Evolutionary conservation across 2,797 vertebrate species (phyloP).

Genomic region (Rallus crepitans): DNA sequence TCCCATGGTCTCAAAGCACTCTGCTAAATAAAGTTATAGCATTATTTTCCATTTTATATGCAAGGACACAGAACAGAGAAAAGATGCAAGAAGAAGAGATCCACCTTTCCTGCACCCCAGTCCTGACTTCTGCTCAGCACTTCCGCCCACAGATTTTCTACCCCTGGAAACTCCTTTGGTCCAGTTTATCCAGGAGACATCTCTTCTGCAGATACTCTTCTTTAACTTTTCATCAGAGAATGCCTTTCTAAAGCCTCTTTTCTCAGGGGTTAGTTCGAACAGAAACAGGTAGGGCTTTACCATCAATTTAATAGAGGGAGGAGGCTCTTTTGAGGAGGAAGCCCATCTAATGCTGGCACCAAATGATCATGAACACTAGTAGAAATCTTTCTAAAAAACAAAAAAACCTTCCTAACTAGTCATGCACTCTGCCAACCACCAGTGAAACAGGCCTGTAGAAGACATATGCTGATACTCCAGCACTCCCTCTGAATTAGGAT

Average conservation of each 20-base stretch:
- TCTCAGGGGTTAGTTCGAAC: neutral
- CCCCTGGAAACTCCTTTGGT: neutral
- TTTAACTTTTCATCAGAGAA: neutral
- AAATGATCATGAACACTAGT: neutral
- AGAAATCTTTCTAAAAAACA: neutral
- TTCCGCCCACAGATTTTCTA: neutral
- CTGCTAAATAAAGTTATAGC: neutral
- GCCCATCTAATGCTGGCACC: neutral
- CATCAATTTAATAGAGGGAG: neutral
- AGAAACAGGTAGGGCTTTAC: neutral
- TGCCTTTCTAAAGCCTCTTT: neutral
- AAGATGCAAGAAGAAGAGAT: neutral
- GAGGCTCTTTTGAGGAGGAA: neutral
- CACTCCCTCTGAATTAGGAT: neutral
- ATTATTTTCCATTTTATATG: neutral
- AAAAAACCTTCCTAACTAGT: neutral
- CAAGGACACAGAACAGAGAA: neutral
- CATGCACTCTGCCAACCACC: neutral
- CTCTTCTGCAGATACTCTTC: neutral
- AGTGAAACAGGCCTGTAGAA: neutral
- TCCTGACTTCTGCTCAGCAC: neutral
- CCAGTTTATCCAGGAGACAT: neutral
- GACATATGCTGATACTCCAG: neutral
- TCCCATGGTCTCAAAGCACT: neutral
- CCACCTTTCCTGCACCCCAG: neutral